phyloP scores from a whole-genome alignment of 1,140 invertebrate species.

The Cydia amplana region DNA sequence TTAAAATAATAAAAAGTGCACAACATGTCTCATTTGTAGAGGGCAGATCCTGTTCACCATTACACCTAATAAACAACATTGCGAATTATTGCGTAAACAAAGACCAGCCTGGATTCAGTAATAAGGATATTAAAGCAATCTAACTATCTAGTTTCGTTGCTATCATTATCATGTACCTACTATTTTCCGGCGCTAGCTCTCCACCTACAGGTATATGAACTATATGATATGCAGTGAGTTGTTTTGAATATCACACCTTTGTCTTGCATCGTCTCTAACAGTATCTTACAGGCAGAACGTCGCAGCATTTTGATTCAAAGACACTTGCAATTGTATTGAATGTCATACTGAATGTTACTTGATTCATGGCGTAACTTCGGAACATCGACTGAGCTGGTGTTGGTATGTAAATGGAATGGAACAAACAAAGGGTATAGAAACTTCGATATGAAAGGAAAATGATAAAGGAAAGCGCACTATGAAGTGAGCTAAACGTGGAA shows the following conservation, averaged over 20 bases:
- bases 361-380: conserved; percentile 13
- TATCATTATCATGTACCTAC: too few species aligned
- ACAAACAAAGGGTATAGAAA: not conserved
- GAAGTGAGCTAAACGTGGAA: not conserved
- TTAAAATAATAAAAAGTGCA: too few species aligned
- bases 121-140: too few species aligned
- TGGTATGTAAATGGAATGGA: conserved; percentile 4
- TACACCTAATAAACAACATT: too few species aligned
- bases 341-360: not conserved
- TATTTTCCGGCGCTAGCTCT: too few species aligned
- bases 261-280: not conserved
- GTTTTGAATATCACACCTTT: conserved; percentile 5
- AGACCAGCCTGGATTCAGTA: too few species aligned
- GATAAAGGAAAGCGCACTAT: not conserved
- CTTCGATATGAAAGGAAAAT: not conserved
- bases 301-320: not conserved
- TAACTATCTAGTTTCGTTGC: too few species aligned
- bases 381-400: not conserved
- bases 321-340: conserved; percentile 11
- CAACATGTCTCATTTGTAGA: too few species aligned
- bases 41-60: too few species aligned
- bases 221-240: conserved; percentile 37
- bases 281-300: not conserved
- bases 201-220: too few species aligned
- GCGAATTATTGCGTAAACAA: too few species aligned